Percentiles rank a stretch among this genome's conserved stretches.
phyloP scores from a whole-genome alignment of 2,888 invertebrate genomes.

The Zaprionus obscuricornis region DNA sequence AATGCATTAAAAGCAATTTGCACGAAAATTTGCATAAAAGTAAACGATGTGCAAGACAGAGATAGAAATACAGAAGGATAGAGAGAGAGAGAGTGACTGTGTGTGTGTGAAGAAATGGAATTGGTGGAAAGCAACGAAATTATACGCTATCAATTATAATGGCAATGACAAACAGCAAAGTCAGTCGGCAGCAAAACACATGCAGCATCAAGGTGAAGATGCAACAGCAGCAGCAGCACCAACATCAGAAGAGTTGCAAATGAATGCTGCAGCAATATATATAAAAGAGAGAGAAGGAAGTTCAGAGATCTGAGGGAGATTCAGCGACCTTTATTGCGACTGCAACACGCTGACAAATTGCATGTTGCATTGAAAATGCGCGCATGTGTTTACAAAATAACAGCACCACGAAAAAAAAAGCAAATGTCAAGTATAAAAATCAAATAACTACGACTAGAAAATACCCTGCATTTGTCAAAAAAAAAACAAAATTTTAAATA shows the following conservation, averaged over 20 bases:
- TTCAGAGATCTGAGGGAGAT: not conserved
- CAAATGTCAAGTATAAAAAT: conserved; percentile 20
- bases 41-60: conserved; percentile 33
- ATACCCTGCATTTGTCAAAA: too few species aligned
- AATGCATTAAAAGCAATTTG: conserved; percentile 80
- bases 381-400: conserved; percentile 55
- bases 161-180: conserved; percentile 77
- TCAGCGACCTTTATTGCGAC: conserved; percentile 7
- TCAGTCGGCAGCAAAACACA: conserved; percentile 50
- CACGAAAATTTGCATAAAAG: conserved; percentile 77
- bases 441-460: not conserved
- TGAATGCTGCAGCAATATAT: conserved; percentile 20
- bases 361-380: conserved; percentile 64
- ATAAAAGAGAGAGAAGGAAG: conserved; percentile 2
- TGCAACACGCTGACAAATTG: conserved; percentile 58
- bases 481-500: too few species aligned
- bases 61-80: conserved; percentile 1
- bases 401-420: conserved; percentile 15
- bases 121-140: conserved; percentile 60
- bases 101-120: conserved; percentile 16
- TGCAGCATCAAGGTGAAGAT: conserved; percentile 52
- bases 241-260: conserved; percentile 49
- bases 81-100: conserved; percentile 1
- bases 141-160: conserved; percentile 78
- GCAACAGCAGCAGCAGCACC: not conserved